A percentile compares a stretch with the other conserved stretches of the same genome.
phyloP scores from a whole-genome alignment of 2,888 invertebrate species.

The Athalia cordata region DNA sequence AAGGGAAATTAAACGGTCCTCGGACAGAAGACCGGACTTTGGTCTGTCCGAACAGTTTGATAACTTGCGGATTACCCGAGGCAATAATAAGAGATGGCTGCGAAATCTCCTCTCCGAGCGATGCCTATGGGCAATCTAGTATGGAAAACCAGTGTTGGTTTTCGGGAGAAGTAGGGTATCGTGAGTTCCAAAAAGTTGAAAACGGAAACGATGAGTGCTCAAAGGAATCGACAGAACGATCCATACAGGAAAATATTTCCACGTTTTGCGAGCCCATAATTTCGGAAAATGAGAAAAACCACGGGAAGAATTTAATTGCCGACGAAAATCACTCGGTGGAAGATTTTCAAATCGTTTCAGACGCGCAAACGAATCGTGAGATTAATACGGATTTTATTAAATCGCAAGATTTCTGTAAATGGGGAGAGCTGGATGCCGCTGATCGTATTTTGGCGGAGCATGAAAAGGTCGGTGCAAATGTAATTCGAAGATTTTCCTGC shows the following conservation, averaged over 20 bases:
- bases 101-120: background rate
- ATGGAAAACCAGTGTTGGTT: background rate
- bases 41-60: background rate
- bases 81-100: background rate
- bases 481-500: slow-evolving; percentile 51
- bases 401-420: slow-evolving; percentile 54
- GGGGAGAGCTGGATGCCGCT: slow-evolving; percentile 53
- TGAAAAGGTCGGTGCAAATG: slow-evolving; percentile 49
- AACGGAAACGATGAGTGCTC: background rate
- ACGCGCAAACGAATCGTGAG: background rate
- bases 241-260: slow-evolving; percentile 1
- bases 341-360: background rate
- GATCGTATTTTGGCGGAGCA: slow-evolving; percentile 48
- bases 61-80: background rate
- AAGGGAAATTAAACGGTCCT: background rate
- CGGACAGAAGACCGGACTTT: background rate
- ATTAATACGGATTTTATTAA: slow-evolving; percentile 50
- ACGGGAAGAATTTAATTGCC: background rate
- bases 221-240: background rate
- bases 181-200: background rate
- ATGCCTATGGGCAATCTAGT: background rate
- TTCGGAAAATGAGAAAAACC: slow-evolving; percentile 24
- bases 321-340: slow-evolving; percentile 14
- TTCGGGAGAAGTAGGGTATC: background rate
- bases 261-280: slow-evolving; percentile 35